Conservation (phyloP, 2,888 invertebrate species). For the Zhuqinia jingwanae region DNA sequence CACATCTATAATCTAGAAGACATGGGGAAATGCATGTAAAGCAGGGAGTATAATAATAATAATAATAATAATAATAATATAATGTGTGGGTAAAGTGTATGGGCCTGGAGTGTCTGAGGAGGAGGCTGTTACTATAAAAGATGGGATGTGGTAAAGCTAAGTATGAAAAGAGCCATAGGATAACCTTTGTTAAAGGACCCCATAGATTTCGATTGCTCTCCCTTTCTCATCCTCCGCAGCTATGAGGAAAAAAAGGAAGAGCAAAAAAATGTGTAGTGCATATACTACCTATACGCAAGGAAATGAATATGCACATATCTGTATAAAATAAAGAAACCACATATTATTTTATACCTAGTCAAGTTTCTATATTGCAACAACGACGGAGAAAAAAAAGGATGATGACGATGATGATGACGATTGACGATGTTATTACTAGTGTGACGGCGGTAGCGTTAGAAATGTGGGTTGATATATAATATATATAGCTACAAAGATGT, state of each 20-base stretch:
- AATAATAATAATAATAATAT: too few relatives aligned
- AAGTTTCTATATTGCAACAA: not conserved
- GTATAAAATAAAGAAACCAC: not conserved
- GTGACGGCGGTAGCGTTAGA: not conserved
- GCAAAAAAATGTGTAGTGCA: not conserved
- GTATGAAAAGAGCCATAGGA: conserved; percentile 57
- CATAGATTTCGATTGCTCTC: conserved; percentile 51
- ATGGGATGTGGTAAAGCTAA: conserved; percentile 51
- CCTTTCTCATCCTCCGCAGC: not conserved
- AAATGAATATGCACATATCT: not conserved
- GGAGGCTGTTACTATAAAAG: conserved; percentile 21
- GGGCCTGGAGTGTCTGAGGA: conserved; percentile 10
- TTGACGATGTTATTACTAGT: conserved; percentile 20
- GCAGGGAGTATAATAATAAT: not conserved
- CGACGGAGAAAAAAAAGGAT: not conserved
- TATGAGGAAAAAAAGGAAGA: not conserved
- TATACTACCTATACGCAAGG: too few relatives aligned
- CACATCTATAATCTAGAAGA: not conserved
- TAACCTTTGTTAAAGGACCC: conserved; percentile 65
- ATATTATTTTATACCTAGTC: too few relatives aligned
- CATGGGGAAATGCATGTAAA: conserved; percentile 20
- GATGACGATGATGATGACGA: conserved; percentile 10
- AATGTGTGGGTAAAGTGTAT: too few relatives aligned
- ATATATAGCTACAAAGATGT: too few relatives aligned
- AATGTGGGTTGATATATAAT: too few relatives aligned